These are phyloP conservation scores for Euproctis similis DNA, from an alignment of 2,888 invertebrate species.

Conservation along the genomic window DNA sequence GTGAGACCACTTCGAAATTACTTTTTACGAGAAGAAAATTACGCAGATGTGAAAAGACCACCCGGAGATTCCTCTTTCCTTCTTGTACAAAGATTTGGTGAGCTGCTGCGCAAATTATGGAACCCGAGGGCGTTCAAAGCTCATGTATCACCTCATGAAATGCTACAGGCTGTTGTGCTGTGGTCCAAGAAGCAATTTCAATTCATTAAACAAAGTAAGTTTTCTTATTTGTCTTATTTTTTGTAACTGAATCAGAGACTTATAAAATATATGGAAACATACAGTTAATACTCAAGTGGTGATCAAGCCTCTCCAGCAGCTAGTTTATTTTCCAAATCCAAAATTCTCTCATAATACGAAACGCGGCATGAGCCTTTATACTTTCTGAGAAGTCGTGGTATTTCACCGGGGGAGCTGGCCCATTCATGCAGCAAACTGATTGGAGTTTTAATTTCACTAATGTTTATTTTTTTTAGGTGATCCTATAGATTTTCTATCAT, in stretches of 20 bases:
- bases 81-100: slow-evolving; percentile 94
- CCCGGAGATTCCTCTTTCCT: slow-evolving; percentile 96
- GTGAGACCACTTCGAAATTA: slow-evolving; percentile 96
- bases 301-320: too few relatives aligned
- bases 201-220: slow-evolving; percentile 95
- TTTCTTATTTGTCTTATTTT: too few relatives aligned
- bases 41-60: slow-evolving; percentile 89
- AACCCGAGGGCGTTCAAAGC: slow-evolving; percentile 99
- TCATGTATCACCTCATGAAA: slow-evolving; percentile 99
- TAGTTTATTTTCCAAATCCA: too few relatives aligned
- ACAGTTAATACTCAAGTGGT: too few relatives aligned
- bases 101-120: slow-evolving; percentile 97
- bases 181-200: slow-evolving; percentile 98
- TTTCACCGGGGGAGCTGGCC: too few relatives aligned
- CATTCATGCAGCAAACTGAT: too few relatives aligned
- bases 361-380: too few relatives aligned
- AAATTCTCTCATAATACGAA: too few relatives aligned
- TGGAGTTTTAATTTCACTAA: too few relatives aligned
- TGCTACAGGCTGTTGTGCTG: slow-evolving; percentile 98
- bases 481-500: slow-evolving; percentile 97
- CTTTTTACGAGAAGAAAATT: slow-evolving; percentile 95
- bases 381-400: too few relatives aligned
- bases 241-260: too few relatives aligned
- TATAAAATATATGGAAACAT: too few relatives aligned
- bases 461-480: slow-evolving; percentile 81